Base-by-base conservation (phyloP, 2,113 vertebrate genomes). In the Phocoena sinus region DNA sequence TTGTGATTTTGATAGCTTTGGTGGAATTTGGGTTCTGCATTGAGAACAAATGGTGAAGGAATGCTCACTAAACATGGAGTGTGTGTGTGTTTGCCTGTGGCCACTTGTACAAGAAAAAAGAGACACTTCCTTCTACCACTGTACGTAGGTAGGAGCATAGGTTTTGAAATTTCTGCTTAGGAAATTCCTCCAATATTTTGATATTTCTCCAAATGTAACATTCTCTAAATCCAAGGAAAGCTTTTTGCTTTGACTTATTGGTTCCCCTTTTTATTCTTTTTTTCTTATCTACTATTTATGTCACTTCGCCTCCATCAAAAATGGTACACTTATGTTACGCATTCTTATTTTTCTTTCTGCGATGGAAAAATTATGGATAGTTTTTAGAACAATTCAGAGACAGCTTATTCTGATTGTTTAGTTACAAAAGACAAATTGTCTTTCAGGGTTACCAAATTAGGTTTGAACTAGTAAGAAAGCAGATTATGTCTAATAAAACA, bases 1-100 rank as follows among this genome's bases (percentile, higher is more conserved):
- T 80, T 95, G 93, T 63, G 67, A 70, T 77, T 94, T 95, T 92
- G 85, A 82, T 87, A 28, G 73, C 58, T 84, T 87, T 70, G 76
- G 63, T 92, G 65, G 86, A 67, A 77, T 83, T 77, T 41, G 53
- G 65, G 20, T 65, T 97, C 38, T 81, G 38, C 2, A 1, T 14
- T 20, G 86, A 76, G 44, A 84, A 62, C 82, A 95, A 94, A 95
- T 76, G 83, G 91, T 47, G 23, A 33, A 33, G 68, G 36, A 25
- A 20, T 44, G n/a, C 71, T 80, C 67, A 20, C 68, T 3, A 76
- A 80, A 41, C 33, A 25, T 14, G 18, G 20, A 10, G 8, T 1
- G 1, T 17, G n/a, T 47, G 44, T 6, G 1, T 12, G 50, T 86
- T 74, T 87, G 50, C 14, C 53, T 28, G 1, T 28, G 76, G 38